Conservation (phyloP, 2,113 vertebrate genomes). For the Pangasianodon gigas region DNA sequence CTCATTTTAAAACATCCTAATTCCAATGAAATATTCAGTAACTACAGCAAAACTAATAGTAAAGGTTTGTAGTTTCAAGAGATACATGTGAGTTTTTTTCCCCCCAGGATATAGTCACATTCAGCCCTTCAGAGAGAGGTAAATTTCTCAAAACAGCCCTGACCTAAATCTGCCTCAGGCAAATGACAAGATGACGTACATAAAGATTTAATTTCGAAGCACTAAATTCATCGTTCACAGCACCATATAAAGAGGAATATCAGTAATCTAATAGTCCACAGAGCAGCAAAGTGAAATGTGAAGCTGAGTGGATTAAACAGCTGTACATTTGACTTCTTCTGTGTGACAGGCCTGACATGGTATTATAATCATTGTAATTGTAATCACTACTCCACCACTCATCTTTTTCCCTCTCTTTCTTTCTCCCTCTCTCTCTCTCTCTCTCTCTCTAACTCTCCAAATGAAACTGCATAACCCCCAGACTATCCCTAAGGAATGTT, state of each 20-base stretch:
- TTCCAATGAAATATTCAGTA: background rate
- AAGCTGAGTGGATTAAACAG: constrained; percentile 44
- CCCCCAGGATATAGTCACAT: background rate
- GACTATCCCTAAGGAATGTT: constrained; percentile 44
- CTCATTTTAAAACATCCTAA: background rate
- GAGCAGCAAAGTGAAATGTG: constrained; percentile 13
- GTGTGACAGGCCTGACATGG: constrained; percentile 39
- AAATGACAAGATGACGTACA: constrained; percentile 11
- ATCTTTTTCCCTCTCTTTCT: constrained; percentile 7
- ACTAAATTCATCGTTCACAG: background rate
- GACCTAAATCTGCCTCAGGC: background rate
- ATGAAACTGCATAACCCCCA: constrained; percentile 19
- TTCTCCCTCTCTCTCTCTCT: background rate
- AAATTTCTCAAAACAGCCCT: constrained; percentile 9
- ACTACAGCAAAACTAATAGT: background rate
- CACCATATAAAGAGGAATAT: constrained; percentile 23
- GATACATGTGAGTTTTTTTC: background rate
- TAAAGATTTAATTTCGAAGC: constrained; percentile 1
- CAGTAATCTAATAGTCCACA: constrained; percentile 41
- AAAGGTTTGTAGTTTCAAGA: background rate
- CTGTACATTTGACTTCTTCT: constrained; percentile 38
- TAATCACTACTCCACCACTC: constrained; percentile 17
- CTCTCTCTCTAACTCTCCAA: background rate
- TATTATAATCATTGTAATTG: constrained; percentile 41
- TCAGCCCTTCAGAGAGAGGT: background rate